Base-by-base conservation (phyloP, 1,140 invertebrate species). In the Mesaphorura yosii region DNA sequence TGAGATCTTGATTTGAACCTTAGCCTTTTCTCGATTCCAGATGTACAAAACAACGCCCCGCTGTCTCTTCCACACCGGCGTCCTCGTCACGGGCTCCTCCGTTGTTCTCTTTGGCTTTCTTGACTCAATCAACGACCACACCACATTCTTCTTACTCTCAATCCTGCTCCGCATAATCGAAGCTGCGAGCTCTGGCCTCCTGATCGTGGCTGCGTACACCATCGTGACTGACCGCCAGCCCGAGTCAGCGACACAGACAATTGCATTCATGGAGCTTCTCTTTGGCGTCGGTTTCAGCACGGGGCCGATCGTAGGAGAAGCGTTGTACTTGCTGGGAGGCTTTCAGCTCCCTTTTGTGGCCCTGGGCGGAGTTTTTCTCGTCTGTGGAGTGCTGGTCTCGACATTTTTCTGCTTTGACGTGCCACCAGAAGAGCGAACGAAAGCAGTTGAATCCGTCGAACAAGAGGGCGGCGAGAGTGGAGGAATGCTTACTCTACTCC, bases 41-140 rank as follows among this genome's bases (percentile, higher is more conserved):
- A 72, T 94, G 44, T 83, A 86, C 59, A 75, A 71, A 59, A 78
- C 92, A 46, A 88, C 88, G 2, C 83, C 88, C 0, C 90, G 90
- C 65, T 67, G 83, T 14, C 72, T 92, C 45, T 91, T 92, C 71
- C 85, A 88, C 65, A 77, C 78, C 34, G 90, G 90, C 1, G 85
- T 93, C 41, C 77, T 90, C 58, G 86, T 85, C 0, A 86, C 84
- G 0, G 86, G 84, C 23, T 76, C 80, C 14, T 84, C 82, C 65
- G 82, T 82, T 15, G 83, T 90, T 63, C 69, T 89, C 17, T 91
- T 91, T 71, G 88, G 87, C 17, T 65, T 73, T 34, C 57, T 76
- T 25, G 76, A 78, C 55, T 64, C 65, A 51, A 64, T 74, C 28
- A 68, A 76, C 2, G 64, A 67, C 41, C 72, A 73, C 1, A 56